Evolutionary conservation across 1,140 invertebrate species (phyloP).

Genomic region (Littorina saxatilis): DNA sequence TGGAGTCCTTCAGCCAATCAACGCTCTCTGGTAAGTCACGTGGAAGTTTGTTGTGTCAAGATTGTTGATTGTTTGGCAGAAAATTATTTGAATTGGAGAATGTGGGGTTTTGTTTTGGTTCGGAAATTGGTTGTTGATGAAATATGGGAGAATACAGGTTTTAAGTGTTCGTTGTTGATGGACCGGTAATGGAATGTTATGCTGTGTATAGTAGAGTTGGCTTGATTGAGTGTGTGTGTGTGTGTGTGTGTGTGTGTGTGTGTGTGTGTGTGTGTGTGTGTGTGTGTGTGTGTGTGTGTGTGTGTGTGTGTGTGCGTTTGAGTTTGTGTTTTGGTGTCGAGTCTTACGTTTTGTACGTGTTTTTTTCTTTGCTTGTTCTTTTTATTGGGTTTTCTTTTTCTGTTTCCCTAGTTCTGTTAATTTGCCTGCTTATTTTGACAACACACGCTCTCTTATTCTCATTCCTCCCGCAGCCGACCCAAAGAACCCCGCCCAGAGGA

Average conservation of each 20-base stretch:
- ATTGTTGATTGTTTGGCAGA: neutral
- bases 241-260: too few relatives aligned
- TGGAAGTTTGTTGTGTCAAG: neutral
- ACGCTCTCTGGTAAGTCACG: neutral
- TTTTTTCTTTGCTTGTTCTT: neutral
- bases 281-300: too few relatives aligned
- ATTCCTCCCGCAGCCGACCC: neutral
- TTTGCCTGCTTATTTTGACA: neutral
- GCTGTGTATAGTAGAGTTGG: too few relatives aligned
- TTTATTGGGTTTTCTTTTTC: neutral
- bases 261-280: too few relatives aligned
- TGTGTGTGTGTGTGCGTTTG: too few relatives aligned
- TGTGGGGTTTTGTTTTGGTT: too few relatives aligned
- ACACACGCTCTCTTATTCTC: neutral
- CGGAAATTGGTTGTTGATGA: too few relatives aligned
- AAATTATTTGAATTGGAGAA: neutral
- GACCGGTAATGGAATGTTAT: too few relatives aligned
- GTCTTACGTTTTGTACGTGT: neutral
- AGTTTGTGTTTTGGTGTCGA: neutral
- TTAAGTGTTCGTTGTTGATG: too few relatives aligned
- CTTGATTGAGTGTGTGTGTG: too few relatives aligned
- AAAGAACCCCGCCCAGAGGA: conserved; percentile 1
- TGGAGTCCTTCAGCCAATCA: neutral
- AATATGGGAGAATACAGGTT: too few relatives aligned
- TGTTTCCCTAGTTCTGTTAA: neutral